A percentile compares a stretch with the other conserved stretches of the same genome.
Conservation (phyloP, 2,888 invertebrate species). For the Fragum fragum region DNA sequence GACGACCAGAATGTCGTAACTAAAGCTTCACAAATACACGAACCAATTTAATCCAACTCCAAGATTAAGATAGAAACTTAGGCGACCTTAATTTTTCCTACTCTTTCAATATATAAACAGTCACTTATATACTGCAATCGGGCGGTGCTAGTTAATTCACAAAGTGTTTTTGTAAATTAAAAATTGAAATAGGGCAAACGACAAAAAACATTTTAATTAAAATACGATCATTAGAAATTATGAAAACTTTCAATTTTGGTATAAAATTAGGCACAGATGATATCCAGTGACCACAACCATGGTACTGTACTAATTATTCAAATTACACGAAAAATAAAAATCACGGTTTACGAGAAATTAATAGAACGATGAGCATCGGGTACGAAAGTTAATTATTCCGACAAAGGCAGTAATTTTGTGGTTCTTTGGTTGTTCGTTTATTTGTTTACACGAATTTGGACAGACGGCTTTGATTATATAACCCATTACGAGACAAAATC, state of each 20-base stretch:
- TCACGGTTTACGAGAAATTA: conserved; percentile 13
- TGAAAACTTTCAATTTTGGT: neutral
- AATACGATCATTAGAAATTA: neutral
- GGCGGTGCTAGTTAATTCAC: no score
- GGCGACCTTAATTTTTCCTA: no score
- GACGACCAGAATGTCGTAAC: no score
- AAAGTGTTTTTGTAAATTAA: no score
- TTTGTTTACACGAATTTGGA: neutral
- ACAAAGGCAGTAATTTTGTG: conserved; percentile 27
- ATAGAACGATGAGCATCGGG: conserved; percentile 19
- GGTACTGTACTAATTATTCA: conserved; percentile 21
- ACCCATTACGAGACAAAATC: no score
- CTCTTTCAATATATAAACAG: no score
- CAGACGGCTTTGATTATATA: no score
- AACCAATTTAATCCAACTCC: no score
- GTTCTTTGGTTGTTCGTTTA: conserved; percentile 9
- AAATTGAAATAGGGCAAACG: no score
- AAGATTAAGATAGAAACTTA: no score
- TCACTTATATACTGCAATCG: no score
- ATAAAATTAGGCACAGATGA: neutral
- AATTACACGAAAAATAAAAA: conserved; percentile 29
- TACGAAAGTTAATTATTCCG: neutral
- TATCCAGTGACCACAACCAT: neutral
- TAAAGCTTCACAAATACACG: no score
- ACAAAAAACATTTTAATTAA: neutral